Conservation (phyloP, 2,888 invertebrate species). For the Synergus gifuensis region DNA sequence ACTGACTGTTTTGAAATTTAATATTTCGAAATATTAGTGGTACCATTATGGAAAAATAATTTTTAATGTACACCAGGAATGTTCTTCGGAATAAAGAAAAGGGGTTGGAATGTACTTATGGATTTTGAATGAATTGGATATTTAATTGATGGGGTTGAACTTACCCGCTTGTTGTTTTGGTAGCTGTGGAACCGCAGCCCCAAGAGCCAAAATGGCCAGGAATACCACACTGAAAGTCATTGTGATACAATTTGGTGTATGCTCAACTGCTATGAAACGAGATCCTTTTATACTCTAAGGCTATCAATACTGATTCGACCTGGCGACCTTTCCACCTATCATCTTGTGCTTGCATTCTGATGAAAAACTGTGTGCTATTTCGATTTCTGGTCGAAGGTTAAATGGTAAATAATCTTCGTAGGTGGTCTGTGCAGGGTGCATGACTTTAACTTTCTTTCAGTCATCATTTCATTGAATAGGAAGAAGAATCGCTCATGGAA, state of each 20-base stretch:
- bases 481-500: not conserved
- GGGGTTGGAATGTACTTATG: not conserved
- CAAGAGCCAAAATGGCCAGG: slow-evolving; percentile 72
- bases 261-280: slow-evolving; percentile 49
- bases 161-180: slow-evolving; percentile 72
- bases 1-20: too few species aligned
- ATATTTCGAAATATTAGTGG: not conserved
- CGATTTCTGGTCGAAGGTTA: slow-evolving; percentile 62
- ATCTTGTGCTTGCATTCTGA: slow-evolving; percentile 50
- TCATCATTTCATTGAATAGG: not conserved
- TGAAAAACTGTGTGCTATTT: slow-evolving; percentile 56
- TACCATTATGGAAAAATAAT: not conserved
- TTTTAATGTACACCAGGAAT: too few species aligned
- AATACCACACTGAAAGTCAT: slow-evolving; percentile 73
- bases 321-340: slow-evolving; percentile 60
- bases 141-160: slow-evolving; percentile 44
- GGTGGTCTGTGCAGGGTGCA: not conserved
- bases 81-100: not conserved
- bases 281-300: slow-evolving; percentile 73
- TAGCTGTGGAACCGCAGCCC: slow-evolving; percentile 63
- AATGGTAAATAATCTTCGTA: slow-evolving; percentile 19
- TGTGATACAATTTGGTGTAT: slow-evolving; percentile 70
- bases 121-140: not conserved
- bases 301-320: slow-evolving; percentile 71
- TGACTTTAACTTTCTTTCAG: not conserved